phyloP scores from a whole-genome alignment of 1,140 invertebrate genomes.

The Triops longicaudatus region DNA sequence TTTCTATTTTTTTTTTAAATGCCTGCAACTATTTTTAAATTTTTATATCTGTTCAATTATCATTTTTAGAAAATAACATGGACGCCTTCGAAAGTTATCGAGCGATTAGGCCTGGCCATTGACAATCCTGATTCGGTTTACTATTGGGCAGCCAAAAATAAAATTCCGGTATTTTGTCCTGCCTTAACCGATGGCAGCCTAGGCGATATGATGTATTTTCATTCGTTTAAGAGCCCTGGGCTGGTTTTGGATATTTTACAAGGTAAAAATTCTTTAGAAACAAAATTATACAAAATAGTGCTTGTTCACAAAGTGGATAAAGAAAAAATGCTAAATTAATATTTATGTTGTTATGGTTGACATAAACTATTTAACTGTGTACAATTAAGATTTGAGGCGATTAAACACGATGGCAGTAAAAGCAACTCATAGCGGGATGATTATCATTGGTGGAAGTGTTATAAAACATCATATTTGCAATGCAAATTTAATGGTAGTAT shows the following conservation, averaged over 20 bases:
- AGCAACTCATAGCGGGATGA: slow-evolving; percentile 86
- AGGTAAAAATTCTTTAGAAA: too few species aligned
- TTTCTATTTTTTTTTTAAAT: slow-evolving; percentile 25
- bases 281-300: too few species aligned
- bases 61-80: slow-evolving; percentile 50
- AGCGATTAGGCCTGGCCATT: slow-evolving; percentile 78
- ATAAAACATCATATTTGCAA: slow-evolving; percentile 99
- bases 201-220: slow-evolving; percentile 99
- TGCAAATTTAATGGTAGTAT: slow-evolving; percentile 82
- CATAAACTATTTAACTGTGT: too few species aligned
- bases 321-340: too few species aligned
- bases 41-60: too few species aligned
- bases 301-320: too few species aligned
- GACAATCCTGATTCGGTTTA: slow-evolving; percentile 86
- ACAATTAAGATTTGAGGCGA: slow-evolving; percentile 68
- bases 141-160: slow-evolving; percentile 96
- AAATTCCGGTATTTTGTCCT: slow-evolving; percentile 97
- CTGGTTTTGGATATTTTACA: slow-evolving; percentile 88
- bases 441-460: slow-evolving; percentile 92
- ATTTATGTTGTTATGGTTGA: too few species aligned
- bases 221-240: slow-evolving; percentile 86
- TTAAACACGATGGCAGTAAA: slow-evolving; percentile 94
- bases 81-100: slow-evolving; percentile 87
- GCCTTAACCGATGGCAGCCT: slow-evolving; percentile 96
- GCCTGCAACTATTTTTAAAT: too few species aligned